Evolutionary conservation across 2,888 invertebrate species (phyloP).

Genomic region (Andrena bicolor): DNA sequence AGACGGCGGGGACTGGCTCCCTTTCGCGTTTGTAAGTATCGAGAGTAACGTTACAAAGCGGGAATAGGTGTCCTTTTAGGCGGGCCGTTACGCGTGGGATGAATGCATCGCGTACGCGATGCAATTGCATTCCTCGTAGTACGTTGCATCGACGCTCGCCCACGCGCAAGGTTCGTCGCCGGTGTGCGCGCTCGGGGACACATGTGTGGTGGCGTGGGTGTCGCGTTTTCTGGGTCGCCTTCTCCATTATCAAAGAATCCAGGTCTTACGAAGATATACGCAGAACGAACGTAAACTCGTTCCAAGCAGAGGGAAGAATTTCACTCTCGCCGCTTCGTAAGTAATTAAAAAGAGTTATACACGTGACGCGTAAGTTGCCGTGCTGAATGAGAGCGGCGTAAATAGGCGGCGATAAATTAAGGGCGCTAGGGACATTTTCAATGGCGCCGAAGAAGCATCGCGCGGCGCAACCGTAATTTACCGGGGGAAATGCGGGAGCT

Average conservation of each 20-base stretch:
- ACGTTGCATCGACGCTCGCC: constrained; percentile 23
- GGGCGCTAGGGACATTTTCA: not conserved
- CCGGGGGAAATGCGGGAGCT: not conserved
- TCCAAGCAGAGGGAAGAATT: constrained; percentile 51
- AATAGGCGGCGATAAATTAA: constrained; percentile 9
- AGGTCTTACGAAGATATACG: constrained; percentile 46
- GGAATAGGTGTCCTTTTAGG: constrained; percentile 39
- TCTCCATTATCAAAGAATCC: constrained; percentile 71
- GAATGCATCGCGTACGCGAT: constrained; percentile 28
- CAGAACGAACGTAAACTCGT: constrained; percentile 58
- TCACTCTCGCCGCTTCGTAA: constrained; percentile 42
- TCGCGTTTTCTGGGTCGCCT: constrained; percentile 66
- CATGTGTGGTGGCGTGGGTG: constrained; percentile 25
- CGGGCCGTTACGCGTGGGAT: constrained; percentile 45
- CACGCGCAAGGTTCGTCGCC: not conserved
- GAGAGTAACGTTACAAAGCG: constrained; percentile 39
- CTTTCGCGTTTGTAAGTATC: constrained; percentile 26
- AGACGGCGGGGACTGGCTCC: constrained; percentile 12
- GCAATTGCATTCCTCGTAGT: constrained; percentile 52
- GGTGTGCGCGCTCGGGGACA: not conserved
- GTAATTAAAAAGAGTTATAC: constrained; percentile 52
- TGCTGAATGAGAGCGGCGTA: constrained; percentile 12
- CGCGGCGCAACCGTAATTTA: constrained; percentile 3
- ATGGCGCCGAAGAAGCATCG: not conserved
- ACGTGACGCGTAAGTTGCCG: constrained; percentile 16